phyloP scores from a whole-genome alignment of 2,113 vertebrate species.

The Oostethus manadensis region DNA sequence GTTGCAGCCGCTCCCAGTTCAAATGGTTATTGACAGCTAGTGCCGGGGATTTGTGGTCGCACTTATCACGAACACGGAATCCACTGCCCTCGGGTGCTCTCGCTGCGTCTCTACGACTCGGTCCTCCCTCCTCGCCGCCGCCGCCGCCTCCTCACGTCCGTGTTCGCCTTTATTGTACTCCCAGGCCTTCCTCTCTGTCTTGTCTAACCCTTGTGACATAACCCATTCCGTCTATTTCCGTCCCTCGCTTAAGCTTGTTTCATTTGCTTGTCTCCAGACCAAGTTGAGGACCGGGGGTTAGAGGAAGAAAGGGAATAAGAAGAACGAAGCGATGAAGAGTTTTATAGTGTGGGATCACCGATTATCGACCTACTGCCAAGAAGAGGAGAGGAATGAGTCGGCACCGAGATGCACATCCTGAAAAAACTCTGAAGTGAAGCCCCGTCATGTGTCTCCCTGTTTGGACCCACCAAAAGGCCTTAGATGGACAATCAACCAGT shows the following conservation, averaged over 20 bases:
- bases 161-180: slow-evolving; percentile 34
- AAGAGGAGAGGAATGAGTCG: slow-evolving; percentile 44
- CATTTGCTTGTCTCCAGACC: slow-evolving; percentile 51
- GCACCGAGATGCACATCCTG: slow-evolving; percentile 44
- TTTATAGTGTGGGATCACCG: slow-evolving; percentile 50
- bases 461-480: slow-evolving; percentile 14
- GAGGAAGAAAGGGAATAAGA: slow-evolving; percentile 7
- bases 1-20: slow-evolving; percentile 40
- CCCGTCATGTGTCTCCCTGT: slow-evolving; percentile 26
- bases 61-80: slow-evolving; percentile 58
- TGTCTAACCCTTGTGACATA: slow-evolving; percentile 20
- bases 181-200: slow-evolving; percentile 20
- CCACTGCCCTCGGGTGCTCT: slow-evolving; percentile 40
- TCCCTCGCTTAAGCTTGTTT: slow-evolving; percentile 7
- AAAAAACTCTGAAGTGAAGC: slow-evolving; percentile 17
- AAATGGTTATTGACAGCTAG: slow-evolving; percentile 64
- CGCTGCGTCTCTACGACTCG: slow-evolving; percentile 26
- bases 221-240: slow-evolving; percentile 12
- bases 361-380: slow-evolving; percentile 45
- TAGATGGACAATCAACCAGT: slow-evolving; percentile 13
- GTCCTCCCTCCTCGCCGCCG: slow-evolving; percentile 15
- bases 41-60: slow-evolving; percentile 59
- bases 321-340: slow-evolving; percentile 36
- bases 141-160: background rate
- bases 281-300: slow-evolving; percentile 73